A percentile compares a stretch with the other conserved stretches of the same genome.
Conservation (phyloP, 30 jellyfish, hydroid and myxozoan genomes). For the Aurelia coerulea region DNA sequence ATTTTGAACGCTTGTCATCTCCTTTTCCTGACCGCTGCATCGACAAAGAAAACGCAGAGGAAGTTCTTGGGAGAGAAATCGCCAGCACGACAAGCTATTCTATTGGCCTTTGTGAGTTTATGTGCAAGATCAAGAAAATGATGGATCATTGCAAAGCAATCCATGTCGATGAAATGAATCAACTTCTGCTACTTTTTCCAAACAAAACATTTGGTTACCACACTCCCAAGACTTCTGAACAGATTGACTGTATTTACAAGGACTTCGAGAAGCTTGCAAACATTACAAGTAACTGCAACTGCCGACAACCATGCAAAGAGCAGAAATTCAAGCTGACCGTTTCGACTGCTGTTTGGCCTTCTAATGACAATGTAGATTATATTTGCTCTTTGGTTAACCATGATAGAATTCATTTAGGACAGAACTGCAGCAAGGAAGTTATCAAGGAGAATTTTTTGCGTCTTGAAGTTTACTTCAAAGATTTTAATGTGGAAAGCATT, state of each 20-base stretch:
- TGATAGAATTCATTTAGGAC: not conserved
- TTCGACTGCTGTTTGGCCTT: conserved; percentile 38
- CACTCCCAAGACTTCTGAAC: not conserved
- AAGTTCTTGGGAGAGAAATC: not conserved
- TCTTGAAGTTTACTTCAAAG: conserved; percentile 25
- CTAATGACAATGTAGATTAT: not conserved
- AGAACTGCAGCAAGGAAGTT: conserved; percentile 14
- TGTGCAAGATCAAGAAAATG: not conserved
- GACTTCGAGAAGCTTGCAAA: not conserved
- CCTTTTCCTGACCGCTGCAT: not conserved
- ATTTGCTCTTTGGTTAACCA: too few relatives aligned
- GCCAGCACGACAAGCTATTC: not conserved
- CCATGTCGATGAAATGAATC: not conserved
- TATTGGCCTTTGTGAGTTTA: not conserved
- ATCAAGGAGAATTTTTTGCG: conserved; percentile 6
- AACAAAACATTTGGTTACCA: not conserved
- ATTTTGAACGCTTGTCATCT: not conserved
- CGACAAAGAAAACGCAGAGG: not conserved
- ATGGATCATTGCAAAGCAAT: not conserved
- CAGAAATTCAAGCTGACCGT: conserved; percentile 27
- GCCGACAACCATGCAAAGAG: conserved; percentile 44
- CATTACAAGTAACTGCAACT: conserved; percentile 2
- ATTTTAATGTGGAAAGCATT: conserved; percentile 52
- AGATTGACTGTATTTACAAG: not conserved
- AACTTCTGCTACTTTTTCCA: not conserved